A percentile compares a stretch with the other conserved stretches of the same genome.
These are phyloP conservation scores for Neomorphus geoffroyi DNA, from an alignment of 2,797 vertebrate genomes.

Conservation along the genomic window DNA sequence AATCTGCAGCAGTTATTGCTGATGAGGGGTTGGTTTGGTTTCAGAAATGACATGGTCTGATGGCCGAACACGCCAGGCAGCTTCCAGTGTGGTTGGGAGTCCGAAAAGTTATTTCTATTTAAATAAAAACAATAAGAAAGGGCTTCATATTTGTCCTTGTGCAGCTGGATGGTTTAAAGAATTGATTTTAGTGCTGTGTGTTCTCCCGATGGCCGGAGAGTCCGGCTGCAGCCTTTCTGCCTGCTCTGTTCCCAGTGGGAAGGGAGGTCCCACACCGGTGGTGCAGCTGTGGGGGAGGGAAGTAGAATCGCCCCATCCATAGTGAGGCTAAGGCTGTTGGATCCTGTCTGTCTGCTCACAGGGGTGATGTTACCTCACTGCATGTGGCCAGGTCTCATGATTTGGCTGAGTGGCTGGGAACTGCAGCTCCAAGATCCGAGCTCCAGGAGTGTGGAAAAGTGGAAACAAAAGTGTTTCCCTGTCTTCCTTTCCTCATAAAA, in stretches of 20 bases:
- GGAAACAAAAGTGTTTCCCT: background rate
- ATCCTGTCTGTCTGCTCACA: rapidly evolving
- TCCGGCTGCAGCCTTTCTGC: rapidly evolving
- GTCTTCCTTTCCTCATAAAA: background rate
- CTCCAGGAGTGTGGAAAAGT: background rate
- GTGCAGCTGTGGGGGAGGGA: too few relatives aligned
- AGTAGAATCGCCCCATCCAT: too few relatives aligned
- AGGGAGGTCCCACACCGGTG: rapidly evolving
- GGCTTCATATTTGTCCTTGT: background rate
- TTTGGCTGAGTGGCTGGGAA: rapidly evolving
- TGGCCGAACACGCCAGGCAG: background rate
- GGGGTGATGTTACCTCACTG: rapidly evolving
- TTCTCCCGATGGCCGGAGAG: background rate
- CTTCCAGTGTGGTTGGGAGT: constrained; percentile 26
- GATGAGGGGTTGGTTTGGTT: constrained; percentile 20
- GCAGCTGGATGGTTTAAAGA: constrained; percentile 5
- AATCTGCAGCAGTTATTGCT: constrained; percentile 12
- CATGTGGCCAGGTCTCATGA: background rate
- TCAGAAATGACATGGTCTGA: constrained; percentile 18
- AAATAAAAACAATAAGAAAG: background rate
- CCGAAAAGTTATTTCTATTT: background rate
- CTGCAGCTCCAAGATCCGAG: background rate
- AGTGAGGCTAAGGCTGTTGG: rapidly evolving
- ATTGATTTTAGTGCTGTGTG: background rate
- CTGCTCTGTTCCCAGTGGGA: rapidly evolving